Percentiles rank a stretch among this genome's conserved stretches.
These are phyloP conservation scores for Rhamphomyia laevipes DNA, from an alignment of 2,888 invertebrate species.

Conservation along the genomic window DNA sequence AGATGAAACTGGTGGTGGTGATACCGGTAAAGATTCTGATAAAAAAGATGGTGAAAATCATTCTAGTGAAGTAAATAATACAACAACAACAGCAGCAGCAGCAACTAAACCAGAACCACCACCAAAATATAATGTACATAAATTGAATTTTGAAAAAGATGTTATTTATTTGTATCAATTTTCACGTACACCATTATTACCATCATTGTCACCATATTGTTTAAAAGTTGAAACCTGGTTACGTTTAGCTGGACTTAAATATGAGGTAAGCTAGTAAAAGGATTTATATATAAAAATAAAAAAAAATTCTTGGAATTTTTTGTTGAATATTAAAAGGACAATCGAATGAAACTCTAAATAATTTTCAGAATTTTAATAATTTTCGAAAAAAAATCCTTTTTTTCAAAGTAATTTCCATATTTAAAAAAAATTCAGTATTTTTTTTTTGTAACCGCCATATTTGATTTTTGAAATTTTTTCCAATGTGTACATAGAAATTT, in stretches of 20 bases:
- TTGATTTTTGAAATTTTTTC: too few species aligned
- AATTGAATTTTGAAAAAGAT: constrained; percentile 82
- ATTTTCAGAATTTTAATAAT: too few species aligned
- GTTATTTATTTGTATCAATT: constrained; percentile 90
- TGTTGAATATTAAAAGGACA: too few species aligned
- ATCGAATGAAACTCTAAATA: too few species aligned
- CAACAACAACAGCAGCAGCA: constrained; percentile 32
- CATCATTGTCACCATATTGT: constrained; percentile 85
- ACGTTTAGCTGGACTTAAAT: constrained; percentile 79
- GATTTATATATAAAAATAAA: too few species aligned
- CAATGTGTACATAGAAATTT: too few species aligned
- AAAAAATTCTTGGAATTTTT: too few species aligned
- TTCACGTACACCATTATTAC: constrained; percentile 77
- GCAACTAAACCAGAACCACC: constrained; percentile 50
- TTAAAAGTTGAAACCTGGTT: constrained; percentile 95
- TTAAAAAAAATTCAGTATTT: too few species aligned
- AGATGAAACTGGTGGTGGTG: constrained; percentile 25
- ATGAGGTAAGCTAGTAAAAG: constrained; percentile 91
- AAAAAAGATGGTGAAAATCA: constrained; percentile 40
- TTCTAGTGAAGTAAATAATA: constrained; percentile 38
- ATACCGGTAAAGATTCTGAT: constrained; percentile 31
- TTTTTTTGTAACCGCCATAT: too few species aligned
- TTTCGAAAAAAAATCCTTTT: too few species aligned
- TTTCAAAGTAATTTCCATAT: too few species aligned
- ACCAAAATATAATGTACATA: constrained; percentile 73